These are phyloP conservation scores for Trachelus troglodyta DNA, from an alignment of 2,888 invertebrate genomes.

Conservation along the genomic window DNA sequence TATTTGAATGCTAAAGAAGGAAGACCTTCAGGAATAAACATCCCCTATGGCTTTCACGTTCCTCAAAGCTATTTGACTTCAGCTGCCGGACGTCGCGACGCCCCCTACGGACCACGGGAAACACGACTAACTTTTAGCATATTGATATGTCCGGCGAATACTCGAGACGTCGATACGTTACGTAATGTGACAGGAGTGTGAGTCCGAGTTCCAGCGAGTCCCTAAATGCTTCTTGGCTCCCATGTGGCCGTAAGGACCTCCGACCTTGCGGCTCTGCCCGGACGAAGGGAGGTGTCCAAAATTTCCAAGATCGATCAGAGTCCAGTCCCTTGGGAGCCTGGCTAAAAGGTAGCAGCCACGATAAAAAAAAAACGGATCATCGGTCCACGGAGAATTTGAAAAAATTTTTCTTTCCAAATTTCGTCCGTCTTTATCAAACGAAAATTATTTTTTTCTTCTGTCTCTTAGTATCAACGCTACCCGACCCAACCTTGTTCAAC, in stretches of 20 bases:
- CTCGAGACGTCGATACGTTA: constrained; percentile 57
- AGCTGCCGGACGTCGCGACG: not conserved
- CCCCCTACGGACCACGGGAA: constrained; percentile 20
- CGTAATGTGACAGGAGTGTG: constrained; percentile 48
- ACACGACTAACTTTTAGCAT: constrained; percentile 51
- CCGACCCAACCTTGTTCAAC: not conserved
- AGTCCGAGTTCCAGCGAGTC: not conserved
- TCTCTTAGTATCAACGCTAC: not conserved
- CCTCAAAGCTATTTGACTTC: not conserved
- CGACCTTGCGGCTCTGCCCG: not conserved
- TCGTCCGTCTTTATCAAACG: not conserved
- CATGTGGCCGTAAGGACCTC: not conserved
- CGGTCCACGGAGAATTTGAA: not conserved
- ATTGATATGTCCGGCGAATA: constrained; percentile 44
- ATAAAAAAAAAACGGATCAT: not conserved
- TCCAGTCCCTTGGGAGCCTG: not conserved
- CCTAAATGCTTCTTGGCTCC: constrained; percentile 2
- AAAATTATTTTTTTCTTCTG: not conserved
- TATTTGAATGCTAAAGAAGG: not conserved
- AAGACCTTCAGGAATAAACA: not conserved
- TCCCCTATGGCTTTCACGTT: not conserved
- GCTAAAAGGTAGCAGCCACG: not conserved
- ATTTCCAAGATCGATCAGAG: not conserved
- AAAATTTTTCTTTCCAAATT: not conserved
- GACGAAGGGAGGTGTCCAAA: not conserved